phyloP scores from a whole-genome alignment of 1,140 invertebrate species.

The Zaprionus nigranus region DNA sequence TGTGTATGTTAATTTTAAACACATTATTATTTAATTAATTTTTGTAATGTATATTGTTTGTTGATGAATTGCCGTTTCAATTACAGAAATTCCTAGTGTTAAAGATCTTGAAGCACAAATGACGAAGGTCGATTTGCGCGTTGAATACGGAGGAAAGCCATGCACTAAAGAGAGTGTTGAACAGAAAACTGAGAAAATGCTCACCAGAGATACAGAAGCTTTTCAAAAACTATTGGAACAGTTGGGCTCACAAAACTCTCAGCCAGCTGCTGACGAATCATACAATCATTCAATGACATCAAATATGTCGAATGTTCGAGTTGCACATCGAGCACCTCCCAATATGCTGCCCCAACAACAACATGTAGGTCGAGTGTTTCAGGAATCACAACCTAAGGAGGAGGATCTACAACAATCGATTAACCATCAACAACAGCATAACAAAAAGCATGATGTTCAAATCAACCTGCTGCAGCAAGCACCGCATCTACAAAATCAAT shows the following conservation, averaged over 20 bases:
- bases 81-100: slow-evolving; percentile 66
- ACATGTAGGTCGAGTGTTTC: not conserved
- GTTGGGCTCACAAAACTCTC: slow-evolving; percentile 47
- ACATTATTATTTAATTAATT: too few relatives aligned
- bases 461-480: slow-evolving; percentile 11
- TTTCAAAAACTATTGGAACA: slow-evolving; percentile 70
- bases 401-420: slow-evolving; percentile 18
- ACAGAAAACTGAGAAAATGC: slow-evolving; percentile 40
- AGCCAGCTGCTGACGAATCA: slow-evolving; percentile 4
- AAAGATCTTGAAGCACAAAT: slow-evolving; percentile 73
- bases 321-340: not conserved
- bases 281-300: slow-evolving; percentile 8
- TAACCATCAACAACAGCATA: slow-evolving; percentile 8
- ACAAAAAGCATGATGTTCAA: slow-evolving; percentile 17
- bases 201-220: slow-evolving; percentile 60
- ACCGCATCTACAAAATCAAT: slow-evolving; percentile 15
- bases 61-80: not conserved
- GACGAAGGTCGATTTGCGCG: slow-evolving; percentile 64
- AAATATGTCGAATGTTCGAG: not conserved
- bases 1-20: too few relatives aligned
- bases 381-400: slow-evolving; percentile 13
- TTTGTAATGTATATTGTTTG: too few relatives aligned
- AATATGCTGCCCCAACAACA: slow-evolving; percentile 4
- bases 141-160: slow-evolving; percentile 21
- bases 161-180: slow-evolving; percentile 2